Evolutionary conservation across 2,113 vertebrate genomes (phyloP), one percentile per base, ranked within the genome.

Genomic region (Platanista minor): DNA sequence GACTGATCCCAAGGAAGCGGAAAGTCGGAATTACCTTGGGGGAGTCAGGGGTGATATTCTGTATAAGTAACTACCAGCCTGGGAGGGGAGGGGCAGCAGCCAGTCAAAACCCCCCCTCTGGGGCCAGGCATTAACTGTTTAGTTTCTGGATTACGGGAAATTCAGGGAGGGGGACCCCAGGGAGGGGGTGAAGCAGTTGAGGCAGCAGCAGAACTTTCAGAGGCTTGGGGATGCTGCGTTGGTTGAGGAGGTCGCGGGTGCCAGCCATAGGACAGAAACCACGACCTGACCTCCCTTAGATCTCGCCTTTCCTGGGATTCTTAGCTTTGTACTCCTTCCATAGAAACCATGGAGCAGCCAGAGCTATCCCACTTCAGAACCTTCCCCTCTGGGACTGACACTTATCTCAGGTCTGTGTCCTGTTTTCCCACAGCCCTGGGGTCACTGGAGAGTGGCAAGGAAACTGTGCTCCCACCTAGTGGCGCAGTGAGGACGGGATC

Each of bases 391-490:
- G 46, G 29, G n/a, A 39, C 21, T 5, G 57, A 14, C 9, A 8
- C 11, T 7, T 52, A 36, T 14, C 39, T 62, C 41, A 8, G 72
- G 39, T 77, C n/a, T 64, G 39, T 36, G 31, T 77, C 49, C 57
- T 23, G 1, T 84, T 43, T 57, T 90, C 31, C 17, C 49, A 36
- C 25, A 61, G 61, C 29, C 5, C 72, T 78, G 29, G 41, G 54
- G 23, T 46, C 31, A 21, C 59, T 36, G 41, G 23, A 83, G 3
- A 9, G 41, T 8, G 39, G 25, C 13, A 27, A 6, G 71, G 17
- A 27, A 13, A 4, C 41, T 2, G 1, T 13, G 31, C 13, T 33
- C 33, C 62, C 15, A 29, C 3, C 33, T 57, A 0, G 10, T 31
- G n/a, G 17, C 25, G 5, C 0, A 4, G 5, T 29, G 43, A 49